A percentile compares a stretch with the other conserved stretches of the same genome.
Conservation (phyloP, 2,888 invertebrate genomes). For the Spisula solida region DNA sequence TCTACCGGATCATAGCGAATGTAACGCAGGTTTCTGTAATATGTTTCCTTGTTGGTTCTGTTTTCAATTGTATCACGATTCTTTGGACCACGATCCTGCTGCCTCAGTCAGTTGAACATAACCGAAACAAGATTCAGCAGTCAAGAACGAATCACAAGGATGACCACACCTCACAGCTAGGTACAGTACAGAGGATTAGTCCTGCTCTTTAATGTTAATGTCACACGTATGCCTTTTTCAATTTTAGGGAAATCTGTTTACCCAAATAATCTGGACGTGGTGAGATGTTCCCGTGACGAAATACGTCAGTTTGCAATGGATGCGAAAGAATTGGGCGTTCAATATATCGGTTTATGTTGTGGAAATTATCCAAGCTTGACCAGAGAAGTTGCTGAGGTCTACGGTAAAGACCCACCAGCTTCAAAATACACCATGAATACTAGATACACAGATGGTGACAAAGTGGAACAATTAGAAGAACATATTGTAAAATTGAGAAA, state of each 20-base stretch:
- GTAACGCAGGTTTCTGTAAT: too few species aligned
- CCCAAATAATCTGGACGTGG: conserved; percentile 66
- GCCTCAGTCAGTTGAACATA: too few species aligned
- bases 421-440: conserved; percentile 36
- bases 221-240: background rate
- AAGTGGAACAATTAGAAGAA: background rate
- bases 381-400: conserved; percentile 72
- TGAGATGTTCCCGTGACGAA: conserved; percentile 66
- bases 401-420: conserved; percentile 55
- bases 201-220: too few species aligned
- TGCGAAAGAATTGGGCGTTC: conserved; percentile 72
- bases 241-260: conserved; percentile 74
- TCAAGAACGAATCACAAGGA: too few species aligned
- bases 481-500: conserved; percentile 4
- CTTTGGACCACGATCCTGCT: too few species aligned
- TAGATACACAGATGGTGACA: background rate
- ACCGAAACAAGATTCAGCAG: too few species aligned
- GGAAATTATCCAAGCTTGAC: conserved; percentile 75
- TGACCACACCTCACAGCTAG: too few species aligned
- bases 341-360: conserved; percentile 81
- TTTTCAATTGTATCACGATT: too few species aligned
- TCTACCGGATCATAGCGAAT: too few species aligned
- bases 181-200: too few species aligned
- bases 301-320: conserved; percentile 73
- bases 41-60: too few species aligned